A percentile compares a stretch with the other conserved stretches of the same genome.
Conservation (phyloP, 2,888 invertebrate genomes). For the Micropterix aruncella region DNA sequence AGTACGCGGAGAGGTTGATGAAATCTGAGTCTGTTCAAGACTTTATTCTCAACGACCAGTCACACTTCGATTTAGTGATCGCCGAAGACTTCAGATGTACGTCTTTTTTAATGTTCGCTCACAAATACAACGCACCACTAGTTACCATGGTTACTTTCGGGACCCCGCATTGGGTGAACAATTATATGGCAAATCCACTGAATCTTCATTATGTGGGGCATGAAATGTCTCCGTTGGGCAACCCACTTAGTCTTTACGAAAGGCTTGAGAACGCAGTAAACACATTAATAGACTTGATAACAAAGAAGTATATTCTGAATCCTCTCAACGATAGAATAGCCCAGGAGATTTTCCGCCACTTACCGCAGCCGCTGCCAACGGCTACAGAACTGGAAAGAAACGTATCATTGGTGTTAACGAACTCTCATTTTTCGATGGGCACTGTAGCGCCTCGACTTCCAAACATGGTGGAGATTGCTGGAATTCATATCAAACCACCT, state of each 20-base stretch:
- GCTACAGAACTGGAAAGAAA: constrained; percentile 26
- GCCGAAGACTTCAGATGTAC: constrained; percentile 17
- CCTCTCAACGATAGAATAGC: constrained; percentile 23
- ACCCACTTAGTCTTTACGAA: no score
- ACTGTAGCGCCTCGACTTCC: constrained; percentile 26
- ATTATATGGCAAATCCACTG: constrained; percentile 13
- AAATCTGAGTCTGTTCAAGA: constrained; percentile 10
- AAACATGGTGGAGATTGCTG: constrained; percentile 35
- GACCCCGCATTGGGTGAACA: constrained; percentile 11
- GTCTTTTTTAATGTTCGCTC: constrained; percentile 16
- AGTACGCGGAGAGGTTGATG: constrained; percentile 11
- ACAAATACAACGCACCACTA: constrained; percentile 15
- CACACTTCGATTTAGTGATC: constrained; percentile 16
- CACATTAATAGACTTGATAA: no score
- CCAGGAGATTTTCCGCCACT: constrained; percentile 15
- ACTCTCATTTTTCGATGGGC: constrained; percentile 30
- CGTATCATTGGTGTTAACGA: constrained; percentile 29
- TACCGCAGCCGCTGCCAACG: constrained; percentile 22
- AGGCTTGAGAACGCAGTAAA: no score
- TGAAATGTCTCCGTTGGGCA: no score
- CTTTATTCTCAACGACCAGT: constrained; percentile 13
- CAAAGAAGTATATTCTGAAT: constrained; percentile 30
- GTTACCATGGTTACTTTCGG: constrained; percentile 12
- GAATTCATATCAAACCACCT: constrained; percentile 34
- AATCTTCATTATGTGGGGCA: constrained; percentile 29